phyloP scores from a whole-genome alignment of 2,113 vertebrate genomes.

The Gymnobelideus leadbeateri region DNA sequence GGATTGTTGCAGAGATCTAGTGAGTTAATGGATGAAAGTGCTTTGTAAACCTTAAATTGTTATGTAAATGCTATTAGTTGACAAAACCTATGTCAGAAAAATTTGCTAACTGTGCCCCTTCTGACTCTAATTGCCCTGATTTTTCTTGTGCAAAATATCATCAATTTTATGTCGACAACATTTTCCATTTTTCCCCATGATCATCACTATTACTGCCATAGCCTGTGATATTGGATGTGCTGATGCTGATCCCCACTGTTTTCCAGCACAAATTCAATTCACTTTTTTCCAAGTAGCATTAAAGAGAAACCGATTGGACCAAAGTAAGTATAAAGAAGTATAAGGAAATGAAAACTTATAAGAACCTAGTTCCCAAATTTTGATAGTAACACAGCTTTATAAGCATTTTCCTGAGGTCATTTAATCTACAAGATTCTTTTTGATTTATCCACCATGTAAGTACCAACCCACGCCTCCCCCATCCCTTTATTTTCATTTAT shows the following conservation, averaged over 20 bases:
- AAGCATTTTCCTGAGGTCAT: constrained; percentile 4
- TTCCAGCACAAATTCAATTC: neutral
- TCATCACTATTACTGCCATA: neutral
- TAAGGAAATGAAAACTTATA: neutral
- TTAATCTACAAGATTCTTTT: neutral
- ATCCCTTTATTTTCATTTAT: neutral
- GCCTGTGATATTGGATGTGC: neutral
- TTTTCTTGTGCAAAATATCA: neutral
- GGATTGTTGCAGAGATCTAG: too few species aligned
- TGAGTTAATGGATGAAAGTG: neutral
- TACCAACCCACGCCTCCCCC: too few species aligned
- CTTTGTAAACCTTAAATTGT: neutral
- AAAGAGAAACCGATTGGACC: constrained; percentile 6
- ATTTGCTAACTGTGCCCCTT: neutral
- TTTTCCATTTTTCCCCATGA: neutral
- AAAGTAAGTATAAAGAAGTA: neutral
- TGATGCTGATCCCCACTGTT: constrained; percentile 37
- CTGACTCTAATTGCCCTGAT: neutral
- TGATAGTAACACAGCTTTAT: neutral
- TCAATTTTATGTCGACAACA: neutral
- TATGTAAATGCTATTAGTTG: neutral
- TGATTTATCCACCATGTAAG: neutral
- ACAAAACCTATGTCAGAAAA: neutral
- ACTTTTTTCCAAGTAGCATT: neutral
- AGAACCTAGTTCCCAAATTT: neutral